Conservation (phyloP, 1,140 invertebrate genomes). For the Sycophila sp. region DNA sequence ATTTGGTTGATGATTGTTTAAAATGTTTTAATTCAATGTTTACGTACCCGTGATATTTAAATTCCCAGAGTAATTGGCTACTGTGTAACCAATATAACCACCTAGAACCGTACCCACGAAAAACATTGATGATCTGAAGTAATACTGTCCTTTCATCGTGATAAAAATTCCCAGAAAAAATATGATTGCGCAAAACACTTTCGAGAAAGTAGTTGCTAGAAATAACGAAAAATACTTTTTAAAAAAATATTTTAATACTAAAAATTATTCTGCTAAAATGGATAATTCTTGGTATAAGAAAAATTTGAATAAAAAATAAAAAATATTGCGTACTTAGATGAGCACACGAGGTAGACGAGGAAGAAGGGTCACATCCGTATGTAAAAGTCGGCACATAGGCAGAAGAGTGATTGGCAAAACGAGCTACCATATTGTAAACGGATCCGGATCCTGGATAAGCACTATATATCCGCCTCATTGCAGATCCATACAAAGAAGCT, state of each 20-base stretch:
- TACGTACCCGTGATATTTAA: slow-evolving; percentile 8
- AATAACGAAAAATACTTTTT: slow-evolving; percentile 8
- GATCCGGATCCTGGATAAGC: slow-evolving; percentile 73
- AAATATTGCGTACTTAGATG: slow-evolving; percentile 58
- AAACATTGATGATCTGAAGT: slow-evolving; percentile 26
- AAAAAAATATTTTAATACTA: slow-evolving; percentile 4
- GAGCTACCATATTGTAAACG: slow-evolving; percentile 72
- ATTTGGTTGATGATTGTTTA: neutral
- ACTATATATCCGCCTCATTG: slow-evolving; percentile 68
- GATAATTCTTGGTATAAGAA: neutral
- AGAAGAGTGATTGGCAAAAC: slow-evolving; percentile 59
- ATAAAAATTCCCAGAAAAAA: slow-evolving; percentile 26
- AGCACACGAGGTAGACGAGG: slow-evolving; percentile 62
- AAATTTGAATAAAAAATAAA: neutral
- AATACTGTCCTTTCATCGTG: neutral
- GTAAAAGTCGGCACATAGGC: slow-evolving; percentile 76
- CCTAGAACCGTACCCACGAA: neutral
- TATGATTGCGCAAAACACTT: neutral
- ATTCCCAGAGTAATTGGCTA: neutral
- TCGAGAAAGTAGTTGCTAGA: neutral
- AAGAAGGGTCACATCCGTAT: slow-evolving; percentile 71
- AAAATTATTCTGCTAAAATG: no score
- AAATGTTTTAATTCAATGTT: neutral
- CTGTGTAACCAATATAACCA: slow-evolving; percentile 9
- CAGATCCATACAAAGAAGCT: slow-evolving; percentile 36